Percentiles rank a stretch among this genome's conserved stretches.
Conservation (phyloP, 2,113 vertebrate genomes). For the Theristicus caerulescens region DNA sequence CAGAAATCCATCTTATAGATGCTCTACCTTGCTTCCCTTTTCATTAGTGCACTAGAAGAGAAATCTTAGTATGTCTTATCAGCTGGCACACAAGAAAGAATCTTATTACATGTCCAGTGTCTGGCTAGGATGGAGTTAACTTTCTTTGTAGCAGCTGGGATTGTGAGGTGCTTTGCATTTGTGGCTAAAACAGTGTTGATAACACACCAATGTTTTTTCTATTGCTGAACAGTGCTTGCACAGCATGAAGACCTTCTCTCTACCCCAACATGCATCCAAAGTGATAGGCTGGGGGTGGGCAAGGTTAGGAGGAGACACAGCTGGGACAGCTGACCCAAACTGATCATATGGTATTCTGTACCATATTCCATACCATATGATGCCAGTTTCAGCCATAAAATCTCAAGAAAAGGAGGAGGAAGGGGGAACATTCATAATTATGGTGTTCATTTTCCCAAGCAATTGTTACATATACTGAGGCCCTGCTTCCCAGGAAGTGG, state of each 20-base stretch:
- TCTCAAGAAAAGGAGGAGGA: not conserved
- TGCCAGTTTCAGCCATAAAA: not conserved
- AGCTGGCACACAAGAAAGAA: not conserved
- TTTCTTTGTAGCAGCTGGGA: not conserved
- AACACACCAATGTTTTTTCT: not conserved
- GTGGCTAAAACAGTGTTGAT: not conserved
- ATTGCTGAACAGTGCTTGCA: not conserved
- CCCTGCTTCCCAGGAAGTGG: not conserved
- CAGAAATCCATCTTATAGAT: not conserved
- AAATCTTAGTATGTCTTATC: not conserved
- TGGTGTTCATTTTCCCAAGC: not conserved
- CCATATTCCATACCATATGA: not conserved
- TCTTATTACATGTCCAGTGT: not conserved
- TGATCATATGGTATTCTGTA: not conserved
- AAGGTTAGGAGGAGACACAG: not conserved
- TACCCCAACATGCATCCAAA: not conserved
- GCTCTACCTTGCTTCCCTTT: not conserved
- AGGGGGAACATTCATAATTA: not conserved
- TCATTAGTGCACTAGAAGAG: not conserved
- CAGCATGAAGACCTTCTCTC: not conserved
- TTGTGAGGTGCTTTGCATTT: not conserved
- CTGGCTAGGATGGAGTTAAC: not conserved
- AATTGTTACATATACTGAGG: not conserved
- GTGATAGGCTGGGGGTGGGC: not conserved
- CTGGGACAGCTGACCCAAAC: not conserved